A percentile compares a stretch with the other conserved stretches of the same genome.
These are phyloP conservation scores for Telmatochromis bifrenatus DNA, from an alignment of 2,113 vertebrate genomes.

Conservation along the genomic window DNA sequence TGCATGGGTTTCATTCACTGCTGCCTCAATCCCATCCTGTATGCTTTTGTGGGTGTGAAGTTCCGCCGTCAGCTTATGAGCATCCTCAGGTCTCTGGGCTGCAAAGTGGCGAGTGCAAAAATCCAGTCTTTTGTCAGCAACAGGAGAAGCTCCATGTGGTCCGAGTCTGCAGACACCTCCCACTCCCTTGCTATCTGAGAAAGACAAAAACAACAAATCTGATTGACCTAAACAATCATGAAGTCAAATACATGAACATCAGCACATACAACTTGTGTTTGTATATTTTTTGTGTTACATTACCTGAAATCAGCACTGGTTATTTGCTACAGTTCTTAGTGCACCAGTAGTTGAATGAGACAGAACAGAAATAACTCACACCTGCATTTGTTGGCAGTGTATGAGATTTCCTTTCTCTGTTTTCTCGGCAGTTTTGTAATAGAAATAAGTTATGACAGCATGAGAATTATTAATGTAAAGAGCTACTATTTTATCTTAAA, in stretches of 20 bases:
- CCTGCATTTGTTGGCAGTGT: background rate
- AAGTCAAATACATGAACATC: background rate
- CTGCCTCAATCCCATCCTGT: conserved; percentile 85
- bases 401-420: accelerated
- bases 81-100: conserved; percentile 65
- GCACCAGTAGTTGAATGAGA: background rate
- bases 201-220: background rate
- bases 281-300: background rate
- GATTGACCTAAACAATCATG: background rate
- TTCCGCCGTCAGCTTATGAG: conserved; percentile 75
- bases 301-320: background rate
- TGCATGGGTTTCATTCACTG: conserved; percentile 64
- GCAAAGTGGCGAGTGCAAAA: conserved; percentile 21
- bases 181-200: conserved; percentile 66
- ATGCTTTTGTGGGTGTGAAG: conserved; percentile 82
- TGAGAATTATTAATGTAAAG: background rate
- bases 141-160: conserved; percentile 73
- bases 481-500: background rate
- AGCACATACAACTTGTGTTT: background rate
- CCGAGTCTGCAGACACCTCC: conserved; percentile 76
- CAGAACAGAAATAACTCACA: background rate
- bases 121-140: background rate
- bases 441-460: background rate
- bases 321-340: background rate
- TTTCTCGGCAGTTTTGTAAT: background rate